phyloP scores from a whole-genome alignment of 2,888 invertebrate species.

The Metacarcinus magister region DNA sequence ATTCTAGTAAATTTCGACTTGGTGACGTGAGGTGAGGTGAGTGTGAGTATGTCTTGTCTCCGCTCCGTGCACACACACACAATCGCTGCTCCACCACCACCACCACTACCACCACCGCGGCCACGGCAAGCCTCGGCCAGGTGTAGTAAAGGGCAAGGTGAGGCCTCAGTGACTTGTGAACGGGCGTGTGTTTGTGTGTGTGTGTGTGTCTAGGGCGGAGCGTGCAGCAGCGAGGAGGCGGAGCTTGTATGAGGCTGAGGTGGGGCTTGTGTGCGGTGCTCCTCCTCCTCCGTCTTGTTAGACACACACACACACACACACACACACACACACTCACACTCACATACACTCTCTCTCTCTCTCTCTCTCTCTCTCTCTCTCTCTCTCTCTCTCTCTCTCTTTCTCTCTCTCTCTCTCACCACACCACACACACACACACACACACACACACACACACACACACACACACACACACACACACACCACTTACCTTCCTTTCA shows the following conservation, averaged over 20 bases:
- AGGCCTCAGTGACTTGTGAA: slow-evolving; percentile 23
- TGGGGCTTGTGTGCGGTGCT: neutral
- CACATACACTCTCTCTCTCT: neutral
- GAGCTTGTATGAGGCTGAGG: neutral
- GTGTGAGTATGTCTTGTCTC: neutral
- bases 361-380: slow-evolving; percentile 59
- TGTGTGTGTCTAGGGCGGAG: neutral
- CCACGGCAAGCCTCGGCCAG: slow-evolving; percentile 46
- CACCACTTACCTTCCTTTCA: neutral
- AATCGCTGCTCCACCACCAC: slow-evolving; percentile 4
- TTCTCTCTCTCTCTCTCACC: slow-evolving; percentile 55
- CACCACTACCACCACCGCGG: neutral
- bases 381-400: slow-evolving; percentile 33
- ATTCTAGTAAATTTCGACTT: neutral
- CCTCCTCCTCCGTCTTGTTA: slow-evolving; percentile 48
- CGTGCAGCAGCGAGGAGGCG: neutral
- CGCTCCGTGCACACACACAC: neutral
- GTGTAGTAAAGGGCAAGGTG: slow-evolving; percentile 37
- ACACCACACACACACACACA: slow-evolving; percentile 4
- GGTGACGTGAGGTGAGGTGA: too few species aligned
- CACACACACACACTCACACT: neutral
- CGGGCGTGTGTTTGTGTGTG: neutral
- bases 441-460: neutral
- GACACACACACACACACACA: slow-evolving; percentile 50
- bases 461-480: neutral